Percentiles rank a stretch among this genome's conserved stretches.
Evolutionary conservation across 2,888 invertebrate species (phyloP).

Genomic region (Strigamia maritima): DNA sequence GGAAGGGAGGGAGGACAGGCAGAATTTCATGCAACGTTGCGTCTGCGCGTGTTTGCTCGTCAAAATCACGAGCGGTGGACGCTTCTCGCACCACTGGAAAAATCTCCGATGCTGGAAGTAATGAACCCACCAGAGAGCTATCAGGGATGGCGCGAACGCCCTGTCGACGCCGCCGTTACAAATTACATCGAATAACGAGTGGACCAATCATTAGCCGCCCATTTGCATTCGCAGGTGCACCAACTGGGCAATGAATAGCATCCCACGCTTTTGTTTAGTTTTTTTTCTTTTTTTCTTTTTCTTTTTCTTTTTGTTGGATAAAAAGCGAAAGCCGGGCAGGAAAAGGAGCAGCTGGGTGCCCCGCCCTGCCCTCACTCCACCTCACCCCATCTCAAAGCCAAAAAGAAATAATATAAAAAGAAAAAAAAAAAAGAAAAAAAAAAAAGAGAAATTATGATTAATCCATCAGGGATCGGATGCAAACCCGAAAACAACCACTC

Average conservation of each 20-base stretch:
- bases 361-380: neutral
- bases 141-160: slow-evolving; percentile 1
- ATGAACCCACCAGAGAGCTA: slow-evolving; percentile 32
- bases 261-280: neutral
- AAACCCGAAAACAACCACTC: slow-evolving; percentile 33
- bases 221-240: slow-evolving; percentile 22
- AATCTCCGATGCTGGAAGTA: slow-evolving; percentile 26
- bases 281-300: neutral
- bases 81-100: slow-evolving; percentile 20
- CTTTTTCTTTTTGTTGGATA: neutral
- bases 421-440: neutral
- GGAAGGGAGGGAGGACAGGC: neutral
- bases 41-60: slow-evolving; percentile 23
- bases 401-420: neutral
- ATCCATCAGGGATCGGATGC: slow-evolving; percentile 18
- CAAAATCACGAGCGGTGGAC: slow-evolving; percentile 30
- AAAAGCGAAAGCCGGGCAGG: neutral
- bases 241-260: neutral
- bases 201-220: slow-evolving; percentile 12
- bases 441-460: neutral
- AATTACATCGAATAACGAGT: slow-evolving; percentile 26
- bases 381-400: neutral
- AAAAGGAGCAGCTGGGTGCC: slow-evolving; percentile 8
- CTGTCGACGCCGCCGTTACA: slow-evolving; percentile 32
- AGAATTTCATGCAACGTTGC: slow-evolving; percentile 19